Percentiles rank a stretch among this genome's conserved stretches.
Evolutionary conservation across 2,797 vertebrate genomes (phyloP).

Genomic region (Anguilla megastoma): DNA sequence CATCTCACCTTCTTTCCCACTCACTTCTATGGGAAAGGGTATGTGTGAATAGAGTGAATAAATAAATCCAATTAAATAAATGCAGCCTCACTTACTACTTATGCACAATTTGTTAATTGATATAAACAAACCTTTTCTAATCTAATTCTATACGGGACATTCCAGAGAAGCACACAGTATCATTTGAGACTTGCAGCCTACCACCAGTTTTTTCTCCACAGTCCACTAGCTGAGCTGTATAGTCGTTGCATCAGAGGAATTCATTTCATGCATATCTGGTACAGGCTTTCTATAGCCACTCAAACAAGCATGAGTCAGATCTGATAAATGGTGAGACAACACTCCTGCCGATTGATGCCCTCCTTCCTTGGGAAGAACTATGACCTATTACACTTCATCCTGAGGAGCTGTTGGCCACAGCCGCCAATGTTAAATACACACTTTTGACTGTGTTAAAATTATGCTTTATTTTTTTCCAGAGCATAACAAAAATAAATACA

Average conservation of each 20-base stretch:
- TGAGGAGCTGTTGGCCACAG: neutral
- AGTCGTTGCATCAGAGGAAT: neutral
- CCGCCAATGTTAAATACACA: neutral
- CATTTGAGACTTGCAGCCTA: neutral
- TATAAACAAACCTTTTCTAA: too few relatives aligned
- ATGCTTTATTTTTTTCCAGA: neutral
- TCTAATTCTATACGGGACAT: neutral
- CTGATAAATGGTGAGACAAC: neutral
- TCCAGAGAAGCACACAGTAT: neutral
- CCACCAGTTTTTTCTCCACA: neutral
- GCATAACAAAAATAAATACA: neutral
- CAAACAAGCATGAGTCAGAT: neutral
- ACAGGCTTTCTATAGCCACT: neutral
- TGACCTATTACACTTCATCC: neutral
- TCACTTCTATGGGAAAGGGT: neutral
- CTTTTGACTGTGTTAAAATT: neutral
- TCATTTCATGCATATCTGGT: neutral
- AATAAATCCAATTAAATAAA: neutral
- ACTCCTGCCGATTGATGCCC: neutral
- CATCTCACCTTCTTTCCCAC: neutral
- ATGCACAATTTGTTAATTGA: too few relatives aligned
- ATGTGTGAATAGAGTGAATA: conserved; percentile 2
- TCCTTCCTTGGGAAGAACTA: neutral
- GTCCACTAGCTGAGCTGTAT: neutral
- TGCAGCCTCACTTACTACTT: too few relatives aligned